phyloP scores from a whole-genome alignment of 2,797 vertebrate genomes.

The Simalia tracyae region DNA sequence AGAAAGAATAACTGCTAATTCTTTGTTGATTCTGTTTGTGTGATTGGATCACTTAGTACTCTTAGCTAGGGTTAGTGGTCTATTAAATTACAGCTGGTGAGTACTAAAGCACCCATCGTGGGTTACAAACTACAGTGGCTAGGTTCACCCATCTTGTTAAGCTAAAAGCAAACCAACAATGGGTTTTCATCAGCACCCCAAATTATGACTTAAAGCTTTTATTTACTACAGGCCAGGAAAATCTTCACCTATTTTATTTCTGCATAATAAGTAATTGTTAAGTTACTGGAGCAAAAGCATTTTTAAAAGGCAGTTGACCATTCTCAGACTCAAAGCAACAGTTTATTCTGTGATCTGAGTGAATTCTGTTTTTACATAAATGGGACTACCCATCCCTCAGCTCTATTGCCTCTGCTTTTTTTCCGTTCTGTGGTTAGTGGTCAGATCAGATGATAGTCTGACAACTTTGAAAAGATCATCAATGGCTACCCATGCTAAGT shows the following conservation, averaged over 20 bases:
- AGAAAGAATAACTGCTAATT: neutral
- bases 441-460: constrained; percentile 8
- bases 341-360: neutral
- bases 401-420: neutral
- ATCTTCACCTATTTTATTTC: neutral
- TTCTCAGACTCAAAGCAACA: neutral
- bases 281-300: neutral
- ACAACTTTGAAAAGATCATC: neutral
- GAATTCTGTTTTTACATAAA: neutral
- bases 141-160: neutral
- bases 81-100: neutral
- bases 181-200: neutral
- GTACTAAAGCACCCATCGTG: neutral
- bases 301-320: neutral
- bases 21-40: neutral
- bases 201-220: neutral
- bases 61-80: neutral
- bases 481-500: neutral
- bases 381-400: neutral
- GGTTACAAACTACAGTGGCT: neutral
- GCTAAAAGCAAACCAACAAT: neutral
- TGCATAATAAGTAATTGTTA: neutral
- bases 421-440: neutral
- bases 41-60: neutral
- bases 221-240: neutral